Conservation (phyloP, 2,113 vertebrate species). For the Ranitomeya variabilis region DNA sequence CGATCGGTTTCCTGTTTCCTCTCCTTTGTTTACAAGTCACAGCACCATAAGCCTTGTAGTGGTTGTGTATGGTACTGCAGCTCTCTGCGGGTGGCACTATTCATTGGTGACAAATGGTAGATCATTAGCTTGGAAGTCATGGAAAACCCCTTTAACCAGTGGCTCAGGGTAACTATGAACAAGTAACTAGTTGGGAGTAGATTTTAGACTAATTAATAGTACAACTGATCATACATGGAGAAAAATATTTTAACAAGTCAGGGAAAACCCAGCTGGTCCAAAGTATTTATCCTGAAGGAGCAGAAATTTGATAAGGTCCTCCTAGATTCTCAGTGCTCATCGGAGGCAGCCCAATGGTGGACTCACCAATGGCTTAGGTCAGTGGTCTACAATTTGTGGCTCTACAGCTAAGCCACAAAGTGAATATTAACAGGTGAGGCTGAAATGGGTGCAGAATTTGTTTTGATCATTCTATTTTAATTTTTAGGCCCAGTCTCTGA, state of each 20-base stretch:
- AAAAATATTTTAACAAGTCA: not conserved
- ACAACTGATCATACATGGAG: not conserved
- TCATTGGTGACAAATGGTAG: no score
- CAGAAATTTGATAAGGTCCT: not conserved
- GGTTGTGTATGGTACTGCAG: no score
- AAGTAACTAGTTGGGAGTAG: not conserved
- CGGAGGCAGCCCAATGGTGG: not conserved
- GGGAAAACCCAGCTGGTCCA: not conserved
- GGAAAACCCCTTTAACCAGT: no score
- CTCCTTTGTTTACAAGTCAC: no score
- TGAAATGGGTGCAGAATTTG: not conserved
- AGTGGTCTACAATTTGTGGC: not conserved
- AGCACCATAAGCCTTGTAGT: no score
- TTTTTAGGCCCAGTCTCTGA: conserved; percentile 69
- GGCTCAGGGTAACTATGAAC: not conserved
- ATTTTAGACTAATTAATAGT: not conserved
- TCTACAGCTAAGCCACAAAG: not conserved
- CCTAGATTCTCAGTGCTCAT: not conserved
- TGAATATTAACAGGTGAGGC: not conserved
- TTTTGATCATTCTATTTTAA: conserved; percentile 15
- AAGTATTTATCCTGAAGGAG: not conserved
- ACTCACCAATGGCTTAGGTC: not conserved
- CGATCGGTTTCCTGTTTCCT: no score
- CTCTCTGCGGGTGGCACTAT: no score
- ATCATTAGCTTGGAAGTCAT: no score